phyloP scores from a whole-genome alignment of 2,113 vertebrate species.

The Solenodon paradoxus region DNA sequence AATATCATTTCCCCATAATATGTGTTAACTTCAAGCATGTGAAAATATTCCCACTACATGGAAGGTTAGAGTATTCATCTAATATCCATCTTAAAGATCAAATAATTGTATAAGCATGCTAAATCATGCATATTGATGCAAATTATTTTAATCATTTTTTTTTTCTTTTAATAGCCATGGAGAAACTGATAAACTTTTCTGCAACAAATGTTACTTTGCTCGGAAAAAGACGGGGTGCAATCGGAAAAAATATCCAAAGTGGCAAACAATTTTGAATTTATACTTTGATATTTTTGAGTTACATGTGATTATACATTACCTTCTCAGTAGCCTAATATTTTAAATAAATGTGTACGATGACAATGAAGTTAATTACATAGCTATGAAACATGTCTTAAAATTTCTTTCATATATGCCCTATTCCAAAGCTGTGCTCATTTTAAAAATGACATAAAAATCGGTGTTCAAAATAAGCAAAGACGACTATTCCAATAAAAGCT shows the following conservation, averaged over 20 bases:
- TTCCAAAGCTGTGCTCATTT: slow-evolving; percentile 31
- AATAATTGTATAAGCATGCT: background rate
- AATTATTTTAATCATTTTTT: background rate
- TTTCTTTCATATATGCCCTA: slow-evolving; percentile 16
- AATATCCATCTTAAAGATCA: background rate
- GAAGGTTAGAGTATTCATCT: background rate
- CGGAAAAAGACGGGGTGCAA: background rate
- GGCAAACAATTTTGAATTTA: background rate
- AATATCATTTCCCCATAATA: background rate
- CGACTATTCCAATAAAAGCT: slow-evolving; percentile 53
- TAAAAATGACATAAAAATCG: slow-evolving; percentile 46
- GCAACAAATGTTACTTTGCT: background rate
- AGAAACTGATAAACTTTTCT: too few species aligned
- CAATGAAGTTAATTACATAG: slow-evolving; percentile 36
- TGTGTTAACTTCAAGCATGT: background rate
- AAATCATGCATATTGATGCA: background rate
- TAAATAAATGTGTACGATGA: background rate
- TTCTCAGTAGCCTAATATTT: background rate
- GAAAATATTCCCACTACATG: background rate
- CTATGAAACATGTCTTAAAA: slow-evolving; percentile 1
- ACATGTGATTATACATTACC: background rate
- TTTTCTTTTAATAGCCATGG: too few species aligned
- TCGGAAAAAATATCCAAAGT: background rate
- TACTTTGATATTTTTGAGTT: background rate
- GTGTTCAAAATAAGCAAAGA: slow-evolving; percentile 36